phyloP scores from a whole-genome alignment of 2,888 invertebrate genomes.

The Sarcophaga carnaria region DNA sequence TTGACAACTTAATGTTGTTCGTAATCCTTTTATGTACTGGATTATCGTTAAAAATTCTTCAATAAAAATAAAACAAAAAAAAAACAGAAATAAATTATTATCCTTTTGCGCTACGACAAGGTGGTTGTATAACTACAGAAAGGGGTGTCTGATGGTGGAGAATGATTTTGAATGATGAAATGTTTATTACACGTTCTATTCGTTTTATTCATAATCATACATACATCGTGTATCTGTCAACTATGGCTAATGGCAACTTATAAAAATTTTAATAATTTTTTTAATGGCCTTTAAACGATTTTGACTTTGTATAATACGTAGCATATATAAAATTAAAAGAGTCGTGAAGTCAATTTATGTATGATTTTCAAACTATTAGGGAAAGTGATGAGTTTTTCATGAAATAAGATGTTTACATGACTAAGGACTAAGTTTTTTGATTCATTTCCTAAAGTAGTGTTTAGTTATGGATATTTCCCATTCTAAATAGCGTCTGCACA shows the following conservation, averaged over 20 bases:
- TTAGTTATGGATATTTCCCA: too few species aligned
- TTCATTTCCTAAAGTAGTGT: too few species aligned
- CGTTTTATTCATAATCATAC: conserved; percentile 20
- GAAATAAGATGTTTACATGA: too few species aligned
- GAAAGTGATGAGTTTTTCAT: background rate
- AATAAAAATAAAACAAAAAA: conserved; percentile 25
- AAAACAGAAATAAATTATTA: background rate
- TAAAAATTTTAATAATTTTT: too few species aligned
- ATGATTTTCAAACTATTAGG: conserved; percentile 37
- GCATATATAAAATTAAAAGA: conserved; percentile 24
- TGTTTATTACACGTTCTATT: conserved; percentile 30
- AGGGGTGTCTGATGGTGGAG: background rate
- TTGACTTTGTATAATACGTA: background rate
- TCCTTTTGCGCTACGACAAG: conserved; percentile 31
- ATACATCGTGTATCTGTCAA: conserved; percentile 52
- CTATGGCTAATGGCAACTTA: too few species aligned
- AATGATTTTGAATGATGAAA: too few species aligned
- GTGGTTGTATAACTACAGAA: background rate
- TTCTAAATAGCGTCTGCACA: too few species aligned
- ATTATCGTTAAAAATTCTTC: conserved; percentile 78
- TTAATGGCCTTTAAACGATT: too few species aligned
- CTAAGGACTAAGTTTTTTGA: too few species aligned
- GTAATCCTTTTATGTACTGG: conserved; percentile 78
- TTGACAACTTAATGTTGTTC: conserved; percentile 78
- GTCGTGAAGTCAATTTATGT: conserved; percentile 22